phyloP scores from a whole-genome alignment of 2,888 invertebrate species.

The Yponomeuta plumbellus region DNA sequence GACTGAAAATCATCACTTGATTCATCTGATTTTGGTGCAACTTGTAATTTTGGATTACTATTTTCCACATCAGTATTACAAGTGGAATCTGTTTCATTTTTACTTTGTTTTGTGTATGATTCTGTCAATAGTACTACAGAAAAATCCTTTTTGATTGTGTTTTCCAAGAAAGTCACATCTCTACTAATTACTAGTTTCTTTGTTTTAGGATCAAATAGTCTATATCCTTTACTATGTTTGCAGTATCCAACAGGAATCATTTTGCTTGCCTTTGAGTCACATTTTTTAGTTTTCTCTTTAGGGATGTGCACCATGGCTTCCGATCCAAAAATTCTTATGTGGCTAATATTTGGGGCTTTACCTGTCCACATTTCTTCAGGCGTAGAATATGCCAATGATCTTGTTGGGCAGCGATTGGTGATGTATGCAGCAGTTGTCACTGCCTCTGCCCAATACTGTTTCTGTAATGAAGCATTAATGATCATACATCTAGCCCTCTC shows the following conservation, averaged over 20 bases:
- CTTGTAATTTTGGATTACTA: too few species aligned
- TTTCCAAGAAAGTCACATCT: conserved; percentile 13
- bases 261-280: conserved; percentile 27
- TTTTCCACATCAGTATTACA: too few species aligned
- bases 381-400: conserved; percentile 23
- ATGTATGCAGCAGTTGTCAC: conserved; percentile 11
- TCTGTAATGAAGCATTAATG: conserved; percentile 11
- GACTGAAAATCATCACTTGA: too few species aligned
- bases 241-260: conserved; percentile 30
- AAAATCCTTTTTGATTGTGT: too few species aligned
- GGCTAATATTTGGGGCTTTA: conserved; percentile 18
- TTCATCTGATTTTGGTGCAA: too few species aligned
- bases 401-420: conserved; percentile 24
- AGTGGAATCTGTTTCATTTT: too few species aligned
- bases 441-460: conserved; percentile 27
- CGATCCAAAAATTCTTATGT: conserved; percentile 30
- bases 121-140: too few species aligned
- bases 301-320: conserved; percentile 31
- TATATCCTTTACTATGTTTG: conserved; percentile 30
- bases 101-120: too few species aligned
- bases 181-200: conserved; percentile 14
- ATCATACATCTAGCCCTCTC: conserved; percentile 12
- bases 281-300: conserved; percentile 32
- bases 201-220: conserved; percentile 26
- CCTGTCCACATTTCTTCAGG: conserved; percentile 25